Evolutionary conservation across 2,888 invertebrate species (phyloP).

Genomic region (Drosophila borealis): DNA sequence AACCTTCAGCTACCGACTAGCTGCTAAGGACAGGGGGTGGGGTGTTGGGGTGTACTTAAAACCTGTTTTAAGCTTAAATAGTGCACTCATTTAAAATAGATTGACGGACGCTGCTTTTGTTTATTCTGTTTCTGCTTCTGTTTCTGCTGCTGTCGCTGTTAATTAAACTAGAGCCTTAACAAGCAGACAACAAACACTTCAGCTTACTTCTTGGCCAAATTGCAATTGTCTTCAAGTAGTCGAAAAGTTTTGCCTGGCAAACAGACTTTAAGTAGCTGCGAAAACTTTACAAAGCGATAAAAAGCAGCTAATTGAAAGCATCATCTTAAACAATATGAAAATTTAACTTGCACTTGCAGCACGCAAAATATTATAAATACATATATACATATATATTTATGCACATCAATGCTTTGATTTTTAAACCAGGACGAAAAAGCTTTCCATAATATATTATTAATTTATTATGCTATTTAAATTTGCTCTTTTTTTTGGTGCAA

Average conservation of each 20-base stretch:
- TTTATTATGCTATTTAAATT: no score
- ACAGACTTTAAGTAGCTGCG: background rate
- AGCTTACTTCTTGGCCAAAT: background rate
- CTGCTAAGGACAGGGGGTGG: no score
- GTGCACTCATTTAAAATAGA: no score
- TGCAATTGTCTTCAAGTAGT: conserved; percentile 16
- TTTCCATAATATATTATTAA: background rate
- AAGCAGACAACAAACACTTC: conserved; percentile 10
- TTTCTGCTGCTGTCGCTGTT: conserved; percentile 4
- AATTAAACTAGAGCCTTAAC: conserved; percentile 35
- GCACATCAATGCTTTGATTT: background rate
- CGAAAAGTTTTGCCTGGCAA: conserved; percentile 21
- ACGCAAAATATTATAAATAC: no score
- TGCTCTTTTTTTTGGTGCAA: no score
- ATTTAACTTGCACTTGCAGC: no score
- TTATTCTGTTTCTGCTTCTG: conserved; percentile 10
- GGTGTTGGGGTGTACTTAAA: background rate
- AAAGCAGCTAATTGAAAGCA: background rate
- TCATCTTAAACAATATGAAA: no score
- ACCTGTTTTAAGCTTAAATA: background rate
- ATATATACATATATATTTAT: background rate
- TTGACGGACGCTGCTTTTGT: conserved; percentile 9
- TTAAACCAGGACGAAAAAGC: background rate
- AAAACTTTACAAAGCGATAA: conserved; percentile 6
- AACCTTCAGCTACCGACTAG: background rate